Conservation (phyloP, 2,113 vertebrate genomes). For the Sminthopsis crassicaudata region DNA sequence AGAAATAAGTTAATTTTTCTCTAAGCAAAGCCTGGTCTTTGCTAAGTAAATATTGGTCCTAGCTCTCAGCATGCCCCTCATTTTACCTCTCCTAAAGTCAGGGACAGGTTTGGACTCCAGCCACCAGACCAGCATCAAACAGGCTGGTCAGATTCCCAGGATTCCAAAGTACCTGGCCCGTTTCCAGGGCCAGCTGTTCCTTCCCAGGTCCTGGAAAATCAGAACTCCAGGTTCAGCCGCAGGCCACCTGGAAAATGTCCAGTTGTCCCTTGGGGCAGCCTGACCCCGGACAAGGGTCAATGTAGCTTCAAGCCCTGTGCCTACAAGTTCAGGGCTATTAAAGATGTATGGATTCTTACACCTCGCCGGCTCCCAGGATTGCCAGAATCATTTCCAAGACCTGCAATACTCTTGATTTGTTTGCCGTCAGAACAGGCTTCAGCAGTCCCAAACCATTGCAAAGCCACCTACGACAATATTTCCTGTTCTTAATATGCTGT, state of each 20-base stretch:
- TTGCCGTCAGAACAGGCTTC: conserved; percentile 48
- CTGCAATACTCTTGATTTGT: conserved; percentile 58
- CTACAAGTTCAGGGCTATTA: background rate
- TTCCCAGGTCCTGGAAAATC: background rate
- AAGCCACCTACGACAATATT: conserved; percentile 37
- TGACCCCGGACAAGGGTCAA: background rate
- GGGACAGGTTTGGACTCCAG: background rate
- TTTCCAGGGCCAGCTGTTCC: background rate
- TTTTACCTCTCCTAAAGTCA: background rate
- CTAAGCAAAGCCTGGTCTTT: background rate
- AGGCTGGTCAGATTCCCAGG: background rate
- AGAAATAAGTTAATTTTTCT: conserved; percentile 32
- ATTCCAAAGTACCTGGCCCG: background rate
- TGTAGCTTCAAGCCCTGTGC: conserved; percentile 31
- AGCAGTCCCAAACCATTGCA: conserved; percentile 49
- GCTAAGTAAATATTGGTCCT: conserved; percentile 31
- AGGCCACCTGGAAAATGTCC: background rate
- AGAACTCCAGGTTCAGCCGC: background rate
- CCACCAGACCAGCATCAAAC: background rate
- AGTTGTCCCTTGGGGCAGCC: conserved; percentile 8
- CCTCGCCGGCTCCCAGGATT: conserved; percentile 27
- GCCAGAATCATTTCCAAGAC: conserved; percentile 33
- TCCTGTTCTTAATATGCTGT: conserved; percentile 55
- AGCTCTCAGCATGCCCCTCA: conserved; percentile 23
- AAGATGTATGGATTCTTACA: conserved; percentile 39